phyloP scores from a whole-genome alignment of 2,113 vertebrate genomes.

The Variabilichromis moorii region DNA sequence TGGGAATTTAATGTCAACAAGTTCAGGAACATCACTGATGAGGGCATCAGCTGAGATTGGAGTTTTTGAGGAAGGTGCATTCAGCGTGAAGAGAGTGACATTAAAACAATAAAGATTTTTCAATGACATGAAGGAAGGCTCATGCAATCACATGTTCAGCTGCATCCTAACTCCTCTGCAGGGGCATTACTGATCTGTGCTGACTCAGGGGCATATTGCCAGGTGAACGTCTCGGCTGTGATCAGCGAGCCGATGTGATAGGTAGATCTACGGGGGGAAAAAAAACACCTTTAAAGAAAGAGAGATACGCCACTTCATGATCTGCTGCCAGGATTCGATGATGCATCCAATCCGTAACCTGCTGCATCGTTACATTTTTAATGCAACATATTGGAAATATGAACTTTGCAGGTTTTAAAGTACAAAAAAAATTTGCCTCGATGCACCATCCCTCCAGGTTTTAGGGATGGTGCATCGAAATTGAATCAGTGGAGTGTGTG shows the following conservation, averaged over 20 bases:
- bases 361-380: neutral
- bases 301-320: neutral
- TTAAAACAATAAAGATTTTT: neutral
- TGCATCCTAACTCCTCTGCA: neutral
- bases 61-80: neutral
- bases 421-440: neutral
- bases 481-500: neutral
- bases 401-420: neutral
- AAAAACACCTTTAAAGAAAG: neutral
- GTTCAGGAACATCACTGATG: neutral
- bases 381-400: neutral
- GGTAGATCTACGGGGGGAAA: neutral
- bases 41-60: neutral
- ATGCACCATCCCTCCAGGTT: neutral
- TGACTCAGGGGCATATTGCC: conserved; percentile 29
- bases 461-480: too few relatives aligned
- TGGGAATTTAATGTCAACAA: neutral
- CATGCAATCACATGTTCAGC: neutral
- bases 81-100: neutral
- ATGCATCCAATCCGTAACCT: neutral
- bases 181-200: neutral
- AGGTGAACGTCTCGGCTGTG: neutral
- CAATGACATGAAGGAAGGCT: neutral
- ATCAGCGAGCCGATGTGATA: neutral
- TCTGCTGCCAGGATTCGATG: neutral